These are phyloP conservation scores for Ctenochaetus hawaiiensis DNA, from an alignment of 2,797 vertebrate genomes.

Conservation along the genomic window DNA sequence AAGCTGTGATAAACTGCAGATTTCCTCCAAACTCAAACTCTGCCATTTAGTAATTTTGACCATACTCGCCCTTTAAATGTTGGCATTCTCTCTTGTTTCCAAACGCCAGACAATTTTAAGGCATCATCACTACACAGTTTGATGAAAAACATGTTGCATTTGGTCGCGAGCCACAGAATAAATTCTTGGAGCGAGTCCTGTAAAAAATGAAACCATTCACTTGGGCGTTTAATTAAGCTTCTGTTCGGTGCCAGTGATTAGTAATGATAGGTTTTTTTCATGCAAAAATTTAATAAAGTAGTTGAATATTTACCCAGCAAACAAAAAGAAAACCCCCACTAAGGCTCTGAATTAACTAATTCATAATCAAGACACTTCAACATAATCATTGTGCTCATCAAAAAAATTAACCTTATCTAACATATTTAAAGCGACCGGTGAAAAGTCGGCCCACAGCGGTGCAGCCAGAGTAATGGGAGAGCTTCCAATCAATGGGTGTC, in stretches of 20 bases:
- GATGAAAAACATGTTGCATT: conserved; percentile 47
- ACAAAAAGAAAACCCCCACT: conserved; percentile 4
- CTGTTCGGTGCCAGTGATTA: conserved; percentile 48
- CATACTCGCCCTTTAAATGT: conserved; percentile 39
- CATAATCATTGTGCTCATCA: conserved; percentile 8
- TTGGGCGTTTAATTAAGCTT: conserved; percentile 65
- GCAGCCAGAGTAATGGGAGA: conserved; percentile 59
- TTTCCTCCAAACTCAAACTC: conserved; percentile 38
- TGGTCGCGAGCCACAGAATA: conserved; percentile 61
- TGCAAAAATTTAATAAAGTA: conserved; percentile 17
- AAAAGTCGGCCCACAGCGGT: conserved; percentile 44
- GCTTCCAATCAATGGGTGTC: conserved; percentile 62
- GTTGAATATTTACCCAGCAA: conserved; percentile 38
- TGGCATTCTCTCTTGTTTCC: conserved; percentile 34
- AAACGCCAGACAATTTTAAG: conserved; percentile 57
- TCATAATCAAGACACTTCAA: background rate
- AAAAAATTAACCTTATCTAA: conserved; percentile 29
- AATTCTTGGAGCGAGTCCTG: conserved; percentile 63
- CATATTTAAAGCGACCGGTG: conserved; percentile 35
- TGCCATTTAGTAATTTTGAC: conserved; percentile 31
- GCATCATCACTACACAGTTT: conserved; percentile 45
- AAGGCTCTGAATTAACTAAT: conserved; percentile 17
- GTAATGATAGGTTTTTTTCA: conserved; percentile 30
- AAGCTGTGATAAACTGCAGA: conserved; percentile 49
- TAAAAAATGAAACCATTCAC: conserved; percentile 39